A percentile compares a stretch with the other conserved stretches of the same genome.
These are phyloP conservation scores for Gymnoscopelus braueri DNA, from an alignment of 2,797 vertebrate species.

Conservation along the genomic window DNA sequence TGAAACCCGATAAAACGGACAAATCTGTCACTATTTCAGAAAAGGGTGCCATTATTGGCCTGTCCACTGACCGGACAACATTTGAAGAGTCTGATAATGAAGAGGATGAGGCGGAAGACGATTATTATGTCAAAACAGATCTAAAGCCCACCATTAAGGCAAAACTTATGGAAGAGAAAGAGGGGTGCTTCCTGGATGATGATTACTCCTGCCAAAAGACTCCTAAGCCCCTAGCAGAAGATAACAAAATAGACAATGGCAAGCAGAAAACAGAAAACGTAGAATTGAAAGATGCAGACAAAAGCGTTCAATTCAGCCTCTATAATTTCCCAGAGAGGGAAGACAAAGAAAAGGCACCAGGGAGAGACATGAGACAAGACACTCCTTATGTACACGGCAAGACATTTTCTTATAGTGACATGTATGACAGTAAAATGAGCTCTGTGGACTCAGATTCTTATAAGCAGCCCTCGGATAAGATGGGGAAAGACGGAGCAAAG, in stretches of 20 bases:
- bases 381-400: slow-evolving; percentile 94
- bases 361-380: slow-evolving; percentile 89
- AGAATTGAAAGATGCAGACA: slow-evolving; percentile 67
- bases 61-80: slow-evolving; percentile 60
- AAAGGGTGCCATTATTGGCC: slow-evolving; percentile 58
- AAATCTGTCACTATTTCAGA: slow-evolving; percentile 65
- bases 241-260: slow-evolving; percentile 53
- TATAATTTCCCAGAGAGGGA: slow-evolving; percentile 76
- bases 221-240: slow-evolving; percentile 43
- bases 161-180: slow-evolving; percentile 66
- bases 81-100: slow-evolving; percentile 76
- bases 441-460: slow-evolving; percentile 76
- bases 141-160: slow-evolving; percentile 74
- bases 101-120: slow-evolving; percentile 73
- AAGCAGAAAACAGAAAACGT: slow-evolving; percentile 52
- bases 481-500: slow-evolving; percentile 53
- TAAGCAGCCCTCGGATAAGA: slow-evolving; percentile 63
- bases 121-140: slow-evolving; percentile 66
- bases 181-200: slow-evolving; percentile 10
- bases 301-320: slow-evolving; percentile 77
- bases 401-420: slow-evolving; percentile 92
- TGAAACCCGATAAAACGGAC: slow-evolving; percentile 61
- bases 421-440: slow-evolving; percentile 87
- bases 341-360: slow-evolving; percentile 61
- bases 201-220: slow-evolving; percentile 16